Conservation (phyloP, 2,888 invertebrate species). For the Candidula unifasciata region DNA sequence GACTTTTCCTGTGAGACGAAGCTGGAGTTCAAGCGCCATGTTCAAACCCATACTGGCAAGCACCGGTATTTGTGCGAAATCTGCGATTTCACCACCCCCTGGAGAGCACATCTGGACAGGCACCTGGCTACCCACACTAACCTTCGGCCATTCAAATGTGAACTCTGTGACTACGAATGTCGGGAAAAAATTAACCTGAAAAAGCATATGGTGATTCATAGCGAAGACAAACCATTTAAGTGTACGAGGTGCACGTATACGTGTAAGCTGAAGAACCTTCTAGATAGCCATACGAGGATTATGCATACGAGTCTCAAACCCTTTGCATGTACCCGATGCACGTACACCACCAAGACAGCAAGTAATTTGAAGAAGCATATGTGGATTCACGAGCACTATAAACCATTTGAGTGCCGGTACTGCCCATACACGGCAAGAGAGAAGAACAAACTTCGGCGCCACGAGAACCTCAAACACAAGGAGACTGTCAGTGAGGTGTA, state of each 20-base stretch:
- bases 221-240: constrained; percentile 42
- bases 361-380: constrained; percentile 48
- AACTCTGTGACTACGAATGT: constrained; percentile 41
- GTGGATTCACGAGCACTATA: constrained; percentile 41
- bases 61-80: constrained; percentile 36
- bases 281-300: constrained; percentile 43
- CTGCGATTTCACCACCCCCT: constrained; percentile 42
- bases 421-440: constrained; percentile 38
- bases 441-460: constrained; percentile 41
- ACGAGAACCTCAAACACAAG: constrained; percentile 40
- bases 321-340: constrained; percentile 32
- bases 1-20: constrained; percentile 43
- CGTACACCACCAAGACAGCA: constrained; percentile 41
- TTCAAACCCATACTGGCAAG: constrained; percentile 42
- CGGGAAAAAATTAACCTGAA: constrained; percentile 43
- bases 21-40: constrained; percentile 31
- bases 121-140: constrained; percentile 36
- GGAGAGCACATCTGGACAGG: constrained; percentile 40
- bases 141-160: constrained; percentile 42
- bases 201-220: constrained; percentile 48
- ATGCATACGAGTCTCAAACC: constrained; percentile 44
- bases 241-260: constrained; percentile 36
- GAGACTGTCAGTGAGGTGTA: neutral
- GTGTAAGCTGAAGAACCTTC: constrained; percentile 37
- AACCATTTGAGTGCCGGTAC: constrained; percentile 30